A percentile compares a stretch with the other conserved stretches of the same genome.
phyloP scores from a whole-genome alignment of 2,888 invertebrate genomes.

The Drosophila colorata region DNA sequence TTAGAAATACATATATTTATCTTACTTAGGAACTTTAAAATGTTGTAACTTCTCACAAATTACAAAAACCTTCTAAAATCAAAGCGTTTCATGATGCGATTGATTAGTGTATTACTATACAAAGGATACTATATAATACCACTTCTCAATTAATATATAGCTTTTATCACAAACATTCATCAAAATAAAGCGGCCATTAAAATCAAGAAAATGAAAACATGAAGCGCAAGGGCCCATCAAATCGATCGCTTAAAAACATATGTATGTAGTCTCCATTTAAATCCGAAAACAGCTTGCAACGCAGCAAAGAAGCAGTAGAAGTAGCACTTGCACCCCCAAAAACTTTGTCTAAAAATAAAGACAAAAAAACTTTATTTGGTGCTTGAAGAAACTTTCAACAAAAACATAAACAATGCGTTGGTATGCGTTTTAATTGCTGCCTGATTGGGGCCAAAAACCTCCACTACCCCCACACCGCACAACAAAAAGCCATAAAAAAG shows the following conservation, averaged over 20 bases:
- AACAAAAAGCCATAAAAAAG: constrained; percentile 62
- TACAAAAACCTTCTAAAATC: too few species aligned
- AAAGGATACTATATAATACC: too few species aligned
- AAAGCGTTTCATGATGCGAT: too few species aligned
- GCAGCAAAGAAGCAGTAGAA: neutral
- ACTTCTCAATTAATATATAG: neutral
- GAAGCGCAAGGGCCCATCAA: neutral
- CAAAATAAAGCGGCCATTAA: neutral
- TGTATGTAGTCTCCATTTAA: constrained; percentile 7
- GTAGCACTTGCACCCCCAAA: constrained; percentile 20
- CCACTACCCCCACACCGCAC: constrained; percentile 12
- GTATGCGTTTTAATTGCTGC: constrained; percentile 44
- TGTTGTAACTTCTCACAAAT: too few species aligned
- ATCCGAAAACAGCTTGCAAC: constrained; percentile 8
- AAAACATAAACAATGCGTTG: constrained; percentile 70
- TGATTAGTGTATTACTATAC: too few species aligned
- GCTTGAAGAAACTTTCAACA: constrained; percentile 67
- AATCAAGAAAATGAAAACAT: constrained; percentile 3
- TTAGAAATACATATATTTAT: too few species aligned
- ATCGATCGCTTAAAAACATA: constrained; percentile 4
- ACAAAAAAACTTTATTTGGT: constrained; percentile 21
- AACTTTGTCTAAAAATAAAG: constrained; percentile 15
- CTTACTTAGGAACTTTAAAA: too few species aligned
- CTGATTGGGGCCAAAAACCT: constrained; percentile 51
- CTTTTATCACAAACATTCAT: neutral